A percentile compares a stretch with the other conserved stretches of the same genome.
Evolutionary conservation across 2,888 invertebrate genomes (phyloP).

Genomic region (Clusia tigrina): DNA sequence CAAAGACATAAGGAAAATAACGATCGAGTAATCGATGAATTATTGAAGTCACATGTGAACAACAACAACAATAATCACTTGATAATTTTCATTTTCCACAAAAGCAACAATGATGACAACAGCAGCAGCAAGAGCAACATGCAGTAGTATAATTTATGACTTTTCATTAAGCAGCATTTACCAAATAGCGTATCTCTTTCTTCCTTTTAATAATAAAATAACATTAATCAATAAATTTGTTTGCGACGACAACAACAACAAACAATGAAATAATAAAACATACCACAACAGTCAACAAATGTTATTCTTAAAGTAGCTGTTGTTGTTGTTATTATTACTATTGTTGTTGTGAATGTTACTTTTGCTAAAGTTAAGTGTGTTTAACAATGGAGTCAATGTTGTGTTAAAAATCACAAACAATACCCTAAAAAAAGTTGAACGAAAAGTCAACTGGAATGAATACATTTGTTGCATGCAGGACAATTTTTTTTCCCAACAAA

Average conservation of each 20-base stretch:
- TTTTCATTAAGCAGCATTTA: constrained; percentile 15
- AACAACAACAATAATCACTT: constrained; percentile 31
- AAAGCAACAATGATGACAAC: background rate
- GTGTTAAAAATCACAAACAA: constrained; percentile 14
- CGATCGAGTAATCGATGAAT: constrained; percentile 4
- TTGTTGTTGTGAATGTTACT: too few relatives aligned
- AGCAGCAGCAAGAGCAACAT: background rate
- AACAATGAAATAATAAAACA: too few relatives aligned
- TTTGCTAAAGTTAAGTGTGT: background rate
- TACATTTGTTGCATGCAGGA: too few relatives aligned
- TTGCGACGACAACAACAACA: constrained; percentile 49
- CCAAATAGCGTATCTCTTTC: background rate
- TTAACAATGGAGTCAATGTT: constrained; percentile 16
- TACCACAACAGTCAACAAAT: background rate
- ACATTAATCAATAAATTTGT: constrained; percentile 63
- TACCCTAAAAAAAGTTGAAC: background rate
- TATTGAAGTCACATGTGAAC: constrained; percentile 9
- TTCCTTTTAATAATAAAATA: constrained; percentile 20
- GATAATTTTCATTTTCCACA: constrained; percentile 42
- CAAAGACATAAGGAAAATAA: background rate
- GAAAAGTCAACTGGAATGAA: background rate
- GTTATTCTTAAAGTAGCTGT: background rate
- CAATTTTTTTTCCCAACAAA: background rate
- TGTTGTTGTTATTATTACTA: background rate
- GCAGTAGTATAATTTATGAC: constrained; percentile 21